Evolutionary conservation across 2,888 invertebrate species (phyloP).

Genomic region (Polymixis flavicincta): DNA sequence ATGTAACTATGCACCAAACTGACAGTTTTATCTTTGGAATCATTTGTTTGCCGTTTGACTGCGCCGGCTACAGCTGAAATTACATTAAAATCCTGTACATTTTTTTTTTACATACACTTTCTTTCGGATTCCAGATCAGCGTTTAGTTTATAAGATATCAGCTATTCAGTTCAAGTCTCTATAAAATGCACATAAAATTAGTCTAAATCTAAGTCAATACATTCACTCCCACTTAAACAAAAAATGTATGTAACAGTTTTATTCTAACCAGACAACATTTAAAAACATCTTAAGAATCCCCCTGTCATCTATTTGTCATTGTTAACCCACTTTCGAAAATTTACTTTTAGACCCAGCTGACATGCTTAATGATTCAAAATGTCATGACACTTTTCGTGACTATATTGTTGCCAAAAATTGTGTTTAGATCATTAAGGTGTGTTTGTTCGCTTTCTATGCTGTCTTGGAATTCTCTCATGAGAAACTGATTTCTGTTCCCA

Average conservation of each 20-base stretch:
- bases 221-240: slow-evolving; percentile 42
- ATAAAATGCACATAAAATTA: slow-evolving; percentile 41
- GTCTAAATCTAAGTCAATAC: slow-evolving; percentile 47
- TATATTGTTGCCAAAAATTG: slow-evolving; percentile 76
- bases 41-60: slow-evolving; percentile 59
- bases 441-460: slow-evolving; percentile 69
- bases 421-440: slow-evolving; percentile 74
- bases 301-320: slow-evolving; percentile 78
- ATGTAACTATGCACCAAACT: slow-evolving; percentile 54
- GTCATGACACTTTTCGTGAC: slow-evolving; percentile 75
- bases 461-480: slow-evolving; percentile 64
- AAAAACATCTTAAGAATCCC: slow-evolving; percentile 70
- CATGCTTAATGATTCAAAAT: slow-evolving; percentile 78
- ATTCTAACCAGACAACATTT: slow-evolving; percentile 59
- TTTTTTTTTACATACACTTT: slow-evolving; percentile 18
- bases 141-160: slow-evolving; percentile 24
- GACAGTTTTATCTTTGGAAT: slow-evolving; percentile 43
- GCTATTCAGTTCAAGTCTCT: slow-evolving; percentile 21
- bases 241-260: slow-evolving; percentile 56
- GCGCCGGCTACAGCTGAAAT: slow-evolving; percentile 2
- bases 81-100: slow-evolving; percentile 41
- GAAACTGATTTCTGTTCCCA: slow-evolving; percentile 49
- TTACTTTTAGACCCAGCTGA: slow-evolving; percentile 70
- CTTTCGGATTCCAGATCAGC: slow-evolving; percentile 37
- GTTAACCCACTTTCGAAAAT: slow-evolving; percentile 78